phyloP scores from a whole-genome alignment of 2,888 invertebrate species.

The Emmelina monodactyla region DNA sequence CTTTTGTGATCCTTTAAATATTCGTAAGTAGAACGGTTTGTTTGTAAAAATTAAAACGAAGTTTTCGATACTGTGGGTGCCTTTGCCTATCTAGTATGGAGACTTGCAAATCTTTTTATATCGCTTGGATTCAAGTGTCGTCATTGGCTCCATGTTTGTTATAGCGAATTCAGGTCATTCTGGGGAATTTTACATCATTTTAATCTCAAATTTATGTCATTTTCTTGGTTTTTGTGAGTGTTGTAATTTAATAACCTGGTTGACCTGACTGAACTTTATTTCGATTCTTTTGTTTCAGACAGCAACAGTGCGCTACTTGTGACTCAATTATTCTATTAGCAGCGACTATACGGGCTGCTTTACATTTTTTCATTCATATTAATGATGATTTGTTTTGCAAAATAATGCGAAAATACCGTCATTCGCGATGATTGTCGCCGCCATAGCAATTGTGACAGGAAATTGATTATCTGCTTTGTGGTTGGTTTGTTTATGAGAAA shows the following conservation, averaged over 20 bases:
- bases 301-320: slow-evolving; percentile 21
- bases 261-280: slow-evolving; percentile 50
- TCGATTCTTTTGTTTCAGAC: slow-evolving; percentile 58
- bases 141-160: not conserved
- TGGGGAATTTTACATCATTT: not conserved
- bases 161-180: not conserved
- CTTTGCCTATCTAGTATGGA: slow-evolving; percentile 8
- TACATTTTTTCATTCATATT: slow-evolving; percentile 23
- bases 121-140: not conserved
- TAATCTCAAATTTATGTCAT: not conserved
- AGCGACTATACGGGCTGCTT: slow-evolving; percentile 21
- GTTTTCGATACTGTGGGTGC: slow-evolving; percentile 9
- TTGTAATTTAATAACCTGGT: slow-evolving; percentile 41
- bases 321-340: slow-evolving; percentile 23
- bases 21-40: slow-evolving; percentile 18
- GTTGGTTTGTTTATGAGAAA: too few relatives aligned
- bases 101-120: slow-evolving; percentile 7
- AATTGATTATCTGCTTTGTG: too few relatives aligned
- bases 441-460: too few relatives aligned
- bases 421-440: too few relatives aligned
- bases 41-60: slow-evolving; percentile 22
- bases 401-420: too few relatives aligned
- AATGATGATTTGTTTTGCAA: too few relatives aligned
- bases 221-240: too few relatives aligned
- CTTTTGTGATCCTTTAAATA: slow-evolving; percentile 20